Base-by-base conservation (phyloP, 1,140 invertebrate species). In the Drosophila bocki region DNA sequence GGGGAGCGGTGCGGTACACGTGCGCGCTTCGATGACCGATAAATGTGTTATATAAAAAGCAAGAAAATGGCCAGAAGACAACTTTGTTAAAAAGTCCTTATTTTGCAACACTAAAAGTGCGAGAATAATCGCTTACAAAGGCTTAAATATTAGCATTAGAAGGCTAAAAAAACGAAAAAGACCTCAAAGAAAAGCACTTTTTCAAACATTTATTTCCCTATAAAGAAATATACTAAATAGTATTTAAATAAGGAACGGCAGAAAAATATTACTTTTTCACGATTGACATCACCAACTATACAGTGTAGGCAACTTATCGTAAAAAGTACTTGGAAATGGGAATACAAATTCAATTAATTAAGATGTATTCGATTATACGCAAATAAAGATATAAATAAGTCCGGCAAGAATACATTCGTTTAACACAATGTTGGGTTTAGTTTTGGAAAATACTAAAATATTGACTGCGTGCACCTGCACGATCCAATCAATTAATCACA, bases 1-100 rank as follows among this genome's bases (percentile, higher is more conserved):
- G 51, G 57, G 51, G 47, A 56, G 39, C 35, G 45, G 59, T 37
- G 39, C 32, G 53, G 45, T 13, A 41, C 37, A 78, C 75, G 67
- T 58, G 76, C 56, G 39, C 32, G 45, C 22, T 60, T 12, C 22
- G 64, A 45, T 78, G 37, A 67, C 53, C 75, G 72, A 77, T 59
- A 41, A 53, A 29, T 44, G 6, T 35, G 19, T 78, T 78, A 69
- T 26, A n/a, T 50, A 57, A 69, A 58, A 48, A 39, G 8, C 11
- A 15, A 15, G 11, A 35, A 45, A 19, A 13, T 41, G 37, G 29
- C 11, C 33, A 42, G 35, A 42, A 65, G 39, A 61, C 17, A 65
- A 26, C 12, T 19, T 26, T 3, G 4, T 19, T 22, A 22, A 47
- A 41, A 71, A 50, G 63, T 70, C 68, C 68, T 71, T 37, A n/a